Evolutionary conservation across 1,140 invertebrate genomes (phyloP), one percentile per base, ranked within the genome.

Genomic region (Chlorops oryzae): DNA sequence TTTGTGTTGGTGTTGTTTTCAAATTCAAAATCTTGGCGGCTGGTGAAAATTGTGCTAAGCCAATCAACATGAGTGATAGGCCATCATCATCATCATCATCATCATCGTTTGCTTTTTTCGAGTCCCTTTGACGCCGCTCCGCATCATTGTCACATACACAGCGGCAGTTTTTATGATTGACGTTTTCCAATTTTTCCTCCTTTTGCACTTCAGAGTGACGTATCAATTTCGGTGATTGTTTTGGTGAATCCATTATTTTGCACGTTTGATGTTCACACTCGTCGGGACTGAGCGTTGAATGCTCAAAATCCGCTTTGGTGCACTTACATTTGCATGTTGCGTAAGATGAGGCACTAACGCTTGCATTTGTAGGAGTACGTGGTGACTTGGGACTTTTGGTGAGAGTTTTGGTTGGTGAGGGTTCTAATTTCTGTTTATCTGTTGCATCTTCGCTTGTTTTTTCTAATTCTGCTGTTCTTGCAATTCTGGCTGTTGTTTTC

Each of bases 21-120:
- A 81, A 76, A 70, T 78, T 79, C 72, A 80, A 80, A 54, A 80
- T 72, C 72, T 76, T 80, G 54, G 78, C 80, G 54, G 76, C 80
- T 57, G 78, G 80, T 56, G 80, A 81, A 9, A 80, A 78, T 38
- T 80, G 80, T n/a, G 78, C 78, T 43, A 83, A 60, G 12, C 81
- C 81, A 67, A 82, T 81, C 22, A 84, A 63, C 74, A 82, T 80
- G 54, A 80, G 76, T 55, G 74, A 82, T 59, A 79, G 73, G 70
- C 77, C 77, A 42, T 82, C 80, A 62, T 77, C 73, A 38, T 78
- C 61, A 58, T 62, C 62, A 2, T 56, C 56, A 2, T 59, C 42
- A 20, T 52, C 6, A 17, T 17, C 9, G 37, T 17, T 39, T 17
- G 37, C 6, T 40, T 18, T n/a, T 40, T 39, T 50, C 7, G 2